Conservation (phyloP, 1,140 invertebrate species). For the Brachionus calyciflorus region DNA sequence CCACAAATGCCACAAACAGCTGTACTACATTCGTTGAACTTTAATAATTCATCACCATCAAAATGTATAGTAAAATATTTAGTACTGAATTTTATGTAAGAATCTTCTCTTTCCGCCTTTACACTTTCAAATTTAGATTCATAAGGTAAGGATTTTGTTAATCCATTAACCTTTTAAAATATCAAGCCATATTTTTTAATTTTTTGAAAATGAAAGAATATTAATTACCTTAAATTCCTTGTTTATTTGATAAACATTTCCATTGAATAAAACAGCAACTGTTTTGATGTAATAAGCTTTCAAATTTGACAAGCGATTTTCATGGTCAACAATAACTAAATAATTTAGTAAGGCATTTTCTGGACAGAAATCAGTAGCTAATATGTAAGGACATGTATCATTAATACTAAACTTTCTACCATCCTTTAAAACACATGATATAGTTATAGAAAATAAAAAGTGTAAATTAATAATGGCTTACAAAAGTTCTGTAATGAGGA, state of each 20-base stretch:
- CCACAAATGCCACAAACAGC: constrained; percentile 29
- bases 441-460: background rate
- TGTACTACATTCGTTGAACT: background rate
- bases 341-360: background rate
- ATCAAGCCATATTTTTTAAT: background rate
- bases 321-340: constrained; percentile 24
- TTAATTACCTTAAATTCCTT: background rate
- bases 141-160: background rate
- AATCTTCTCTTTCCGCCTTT: background rate
- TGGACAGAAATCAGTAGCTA: constrained; percentile 28
- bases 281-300: background rate
- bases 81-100: background rate
- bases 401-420: constrained; percentile 4
- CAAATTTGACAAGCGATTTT: background rate
- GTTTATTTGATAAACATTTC: background rate
- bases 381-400: constrained; percentile 26
- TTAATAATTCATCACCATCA: constrained; percentile 39
- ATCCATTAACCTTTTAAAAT: background rate
- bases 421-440: constrained; percentile 5
- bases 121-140: background rate
- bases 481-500: constrained; percentile 44
- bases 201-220: background rate
- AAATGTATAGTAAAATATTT: constrained; percentile 15
- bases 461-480: background rate
- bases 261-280: background rate